phyloP scores from a whole-genome alignment of 2,888 invertebrate genomes.

The Magallana nippona region DNA sequence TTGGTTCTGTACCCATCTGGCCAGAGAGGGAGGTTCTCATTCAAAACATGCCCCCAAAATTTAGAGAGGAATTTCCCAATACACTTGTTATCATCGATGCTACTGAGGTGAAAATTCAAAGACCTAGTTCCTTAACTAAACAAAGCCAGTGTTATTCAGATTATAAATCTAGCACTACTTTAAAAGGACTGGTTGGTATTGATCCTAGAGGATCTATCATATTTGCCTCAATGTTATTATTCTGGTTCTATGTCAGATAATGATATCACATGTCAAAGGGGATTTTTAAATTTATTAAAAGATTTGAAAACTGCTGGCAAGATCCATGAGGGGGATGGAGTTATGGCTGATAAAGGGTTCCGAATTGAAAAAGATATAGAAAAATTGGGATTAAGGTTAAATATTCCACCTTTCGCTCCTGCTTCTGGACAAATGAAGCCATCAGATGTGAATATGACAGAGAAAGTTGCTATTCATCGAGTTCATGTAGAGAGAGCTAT shows the following conservation, averaged over 20 bases:
- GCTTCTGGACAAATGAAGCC: slow-evolving; percentile 37
- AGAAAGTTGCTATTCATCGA: too few relatives aligned
- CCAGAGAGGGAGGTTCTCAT: slow-evolving; percentile 50
- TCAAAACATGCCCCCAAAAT: slow-evolving; percentile 48
- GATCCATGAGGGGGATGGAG: slow-evolving; percentile 34
- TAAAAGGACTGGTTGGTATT: slow-evolving; percentile 49
- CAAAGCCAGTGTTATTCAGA: slow-evolving; percentile 47
- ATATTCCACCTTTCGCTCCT: slow-evolving; percentile 46
- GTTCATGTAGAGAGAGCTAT: slow-evolving; percentile 41
- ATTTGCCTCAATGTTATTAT: slow-evolving; percentile 43
- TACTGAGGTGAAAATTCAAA: slow-evolving; percentile 51
- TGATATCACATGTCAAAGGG: slow-evolving; percentile 36
- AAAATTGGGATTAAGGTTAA: slow-evolving; percentile 39
- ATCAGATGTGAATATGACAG: slow-evolving; percentile 40
- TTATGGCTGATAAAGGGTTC: slow-evolving; percentile 52
- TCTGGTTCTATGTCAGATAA: slow-evolving; percentile 47
- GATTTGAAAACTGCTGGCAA: neutral
- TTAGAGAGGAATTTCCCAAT: slow-evolving; percentile 49
- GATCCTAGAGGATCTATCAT: slow-evolving; percentile 48
- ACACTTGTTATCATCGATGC: slow-evolving; percentile 52
- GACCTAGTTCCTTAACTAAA: slow-evolving; percentile 38
- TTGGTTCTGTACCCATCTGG: slow-evolving; percentile 45
- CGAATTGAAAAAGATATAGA: slow-evolving; percentile 46
- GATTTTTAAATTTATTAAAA: slow-evolving; percentile 36
- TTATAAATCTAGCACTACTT: slow-evolving; percentile 42